Percentiles rank a stretch among this genome's conserved stretches.
phyloP scores from a whole-genome alignment of 2,113 vertebrate genomes.

The Tragelaphus scriptus region DNA sequence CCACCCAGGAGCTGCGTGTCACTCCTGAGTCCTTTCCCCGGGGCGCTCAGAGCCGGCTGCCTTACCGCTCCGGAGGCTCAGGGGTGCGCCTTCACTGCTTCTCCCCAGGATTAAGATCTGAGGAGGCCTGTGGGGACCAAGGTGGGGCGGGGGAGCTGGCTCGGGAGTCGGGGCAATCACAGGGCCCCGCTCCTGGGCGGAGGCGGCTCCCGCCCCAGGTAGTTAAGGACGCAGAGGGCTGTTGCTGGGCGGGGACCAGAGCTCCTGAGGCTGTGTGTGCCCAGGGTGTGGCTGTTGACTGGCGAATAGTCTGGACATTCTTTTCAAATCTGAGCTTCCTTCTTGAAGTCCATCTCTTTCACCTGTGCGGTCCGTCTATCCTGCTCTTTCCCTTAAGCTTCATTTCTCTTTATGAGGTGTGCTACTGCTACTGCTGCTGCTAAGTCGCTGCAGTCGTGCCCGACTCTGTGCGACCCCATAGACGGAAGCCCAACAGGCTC shows the following conservation, averaged over 20 bases:
- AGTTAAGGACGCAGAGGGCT: slow-evolving; percentile 46
- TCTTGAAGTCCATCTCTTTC: not conserved
- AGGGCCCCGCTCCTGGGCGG: rapidly evolving
- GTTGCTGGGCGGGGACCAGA: slow-evolving; percentile 40
- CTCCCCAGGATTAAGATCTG: rapidly evolving
- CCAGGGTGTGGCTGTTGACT: not conserved
- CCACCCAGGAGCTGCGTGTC: not conserved
- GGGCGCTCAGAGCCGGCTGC: not conserved
- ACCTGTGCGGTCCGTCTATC: not conserved
- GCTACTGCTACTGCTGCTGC: too few species aligned
- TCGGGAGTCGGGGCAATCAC: not conserved
- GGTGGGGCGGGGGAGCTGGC: rapidly evolving
- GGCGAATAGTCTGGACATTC: not conserved
- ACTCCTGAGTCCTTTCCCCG: not conserved
- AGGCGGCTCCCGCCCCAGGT: not conserved
- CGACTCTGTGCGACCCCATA: too few species aligned
- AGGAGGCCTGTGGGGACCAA: rapidly evolving
- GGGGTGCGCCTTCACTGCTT: rapidly evolving
- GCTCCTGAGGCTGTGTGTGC: not conserved
- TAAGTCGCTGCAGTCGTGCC: too few species aligned
- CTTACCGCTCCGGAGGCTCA: not conserved
- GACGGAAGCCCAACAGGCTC: too few species aligned
- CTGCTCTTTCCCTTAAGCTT: not conserved
- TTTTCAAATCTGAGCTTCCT: not conserved
- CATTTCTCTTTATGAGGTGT: not conserved